Evolutionary conservation across 1,140 invertebrate genomes (phyloP).

Genomic region (Scaptodrosophila lebanonensis): DNA sequence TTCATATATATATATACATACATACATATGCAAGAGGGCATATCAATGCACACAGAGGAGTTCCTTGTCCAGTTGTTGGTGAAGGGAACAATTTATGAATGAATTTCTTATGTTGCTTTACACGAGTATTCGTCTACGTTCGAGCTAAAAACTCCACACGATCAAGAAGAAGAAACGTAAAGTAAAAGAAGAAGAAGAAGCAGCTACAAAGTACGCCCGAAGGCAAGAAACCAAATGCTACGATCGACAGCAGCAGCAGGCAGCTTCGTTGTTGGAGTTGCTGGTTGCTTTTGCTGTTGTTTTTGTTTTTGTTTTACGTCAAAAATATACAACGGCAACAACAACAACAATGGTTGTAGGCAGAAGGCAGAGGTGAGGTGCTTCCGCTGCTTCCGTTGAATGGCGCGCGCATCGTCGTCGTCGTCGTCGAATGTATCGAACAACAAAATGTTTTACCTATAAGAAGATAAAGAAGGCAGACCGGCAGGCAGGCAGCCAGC

Average conservation of each 20-base stretch:
- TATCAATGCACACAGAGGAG: neutral
- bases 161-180: constrained; percentile 28
- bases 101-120: constrained; percentile 74
- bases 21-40: too few relatives aligned
- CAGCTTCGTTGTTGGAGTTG: too few relatives aligned
- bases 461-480: constrained; percentile 32
- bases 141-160: constrained; percentile 48
- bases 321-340: constrained; percentile 32
- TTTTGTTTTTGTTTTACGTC: constrained; percentile 46
- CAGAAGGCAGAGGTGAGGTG: constrained; percentile 41
- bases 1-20: too few relatives aligned
- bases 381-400: constrained; percentile 76
- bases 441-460: constrained; percentile 33
- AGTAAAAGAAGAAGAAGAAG: constrained; percentile 23
- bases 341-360: constrained; percentile 22
- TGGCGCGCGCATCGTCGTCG: constrained; percentile 28
- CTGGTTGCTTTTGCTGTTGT: too few relatives aligned
- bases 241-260: constrained; percentile 1
- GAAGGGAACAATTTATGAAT: constrained; percentile 68
- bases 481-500: neutral
- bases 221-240: too few relatives aligned
- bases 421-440: constrained; percentile 38
- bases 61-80: constrained; percentile 22
- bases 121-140: constrained; percentile 52
- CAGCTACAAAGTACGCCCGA: constrained; percentile 8